These are phyloP conservation scores for Hylyphantes graminicola DNA, from an alignment of 1,140 invertebrate species.

Conservation along the genomic window DNA sequence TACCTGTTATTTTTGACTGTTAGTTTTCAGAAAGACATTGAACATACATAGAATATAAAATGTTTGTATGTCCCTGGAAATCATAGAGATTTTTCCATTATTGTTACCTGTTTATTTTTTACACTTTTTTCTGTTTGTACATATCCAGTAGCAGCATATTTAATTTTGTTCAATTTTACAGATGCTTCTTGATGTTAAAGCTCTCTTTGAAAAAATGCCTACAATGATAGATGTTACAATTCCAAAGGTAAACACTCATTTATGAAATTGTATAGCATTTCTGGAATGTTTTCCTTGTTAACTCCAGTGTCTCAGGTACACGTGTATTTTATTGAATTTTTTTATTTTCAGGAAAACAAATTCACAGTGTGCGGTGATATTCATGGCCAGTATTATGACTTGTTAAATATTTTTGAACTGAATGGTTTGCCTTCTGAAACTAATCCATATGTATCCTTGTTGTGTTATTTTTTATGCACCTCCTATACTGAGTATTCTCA, in stretches of 20 bases:
- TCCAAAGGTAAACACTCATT: slow-evolving; percentile 72
- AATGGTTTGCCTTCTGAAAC: slow-evolving; percentile 94
- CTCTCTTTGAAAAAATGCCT: slow-evolving; percentile 84
- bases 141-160: slow-evolving; percentile 7
- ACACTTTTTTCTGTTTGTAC: too few species aligned
- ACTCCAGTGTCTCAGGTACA: not conserved
- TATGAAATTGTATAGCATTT: not conserved
- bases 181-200: slow-evolving; percentile 92
- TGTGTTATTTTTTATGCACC: not conserved
- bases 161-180: slow-evolving; percentile 68
- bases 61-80: too few species aligned
- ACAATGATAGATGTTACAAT: slow-evolving; percentile 92
- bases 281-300: not conserved
- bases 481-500: too few species aligned
- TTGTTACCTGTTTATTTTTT: too few species aligned
- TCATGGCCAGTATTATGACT: slow-evolving; percentile 98
- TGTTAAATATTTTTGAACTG: slow-evolving; percentile 97
- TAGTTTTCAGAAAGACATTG: too few species aligned
- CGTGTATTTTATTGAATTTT: not conserved
- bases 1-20: too few species aligned
- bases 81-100: too few species aligned
- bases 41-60: too few species aligned
- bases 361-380: slow-evolving; percentile 99
- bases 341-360: slow-evolving; percentile 75
- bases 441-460: slow-evolving; percentile 89